Conservation (phyloP, 2,113 vertebrate species). For the Elaphurus davidianus region DNA sequence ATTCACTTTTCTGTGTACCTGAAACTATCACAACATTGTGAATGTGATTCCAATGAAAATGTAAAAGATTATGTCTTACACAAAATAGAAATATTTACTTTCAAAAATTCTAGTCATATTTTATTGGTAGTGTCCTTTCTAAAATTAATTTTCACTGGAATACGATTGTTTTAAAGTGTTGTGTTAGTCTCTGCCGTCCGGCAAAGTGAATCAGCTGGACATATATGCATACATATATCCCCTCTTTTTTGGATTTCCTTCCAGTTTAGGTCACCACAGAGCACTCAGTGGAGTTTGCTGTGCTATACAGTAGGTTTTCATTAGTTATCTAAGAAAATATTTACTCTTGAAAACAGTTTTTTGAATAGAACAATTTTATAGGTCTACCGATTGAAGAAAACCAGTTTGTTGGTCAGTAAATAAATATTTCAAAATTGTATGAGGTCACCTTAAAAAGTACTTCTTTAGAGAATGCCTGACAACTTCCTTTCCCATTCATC, state of each 20-base stretch:
- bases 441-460: neutral
- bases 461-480: neutral
- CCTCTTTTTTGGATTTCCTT: neutral
- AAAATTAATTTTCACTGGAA: neutral
- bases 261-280: neutral
- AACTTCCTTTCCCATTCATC: neutral
- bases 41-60: neutral
- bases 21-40: neutral
- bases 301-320: neutral
- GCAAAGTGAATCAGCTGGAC: neutral
- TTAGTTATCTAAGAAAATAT: neutral
- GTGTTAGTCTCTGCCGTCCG: neutral
- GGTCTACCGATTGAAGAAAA: neutral
- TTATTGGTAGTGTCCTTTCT: neutral
- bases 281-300: neutral
- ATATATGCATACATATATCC: fast-evolving
- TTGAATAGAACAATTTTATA: neutral
- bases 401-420: neutral
- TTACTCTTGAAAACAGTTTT: neutral
- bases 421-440: neutral
- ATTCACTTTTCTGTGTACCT: neutral
- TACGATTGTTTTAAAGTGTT: fast-evolving
- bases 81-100: neutral
- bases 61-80: neutral
- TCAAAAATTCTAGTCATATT: neutral